A percentile compares a stretch with the other conserved stretches of the same genome.
These are phyloP conservation scores for Balaeniceps rex DNA, from an alignment of 2,113 vertebrate genomes.

Conservation along the genomic window DNA sequence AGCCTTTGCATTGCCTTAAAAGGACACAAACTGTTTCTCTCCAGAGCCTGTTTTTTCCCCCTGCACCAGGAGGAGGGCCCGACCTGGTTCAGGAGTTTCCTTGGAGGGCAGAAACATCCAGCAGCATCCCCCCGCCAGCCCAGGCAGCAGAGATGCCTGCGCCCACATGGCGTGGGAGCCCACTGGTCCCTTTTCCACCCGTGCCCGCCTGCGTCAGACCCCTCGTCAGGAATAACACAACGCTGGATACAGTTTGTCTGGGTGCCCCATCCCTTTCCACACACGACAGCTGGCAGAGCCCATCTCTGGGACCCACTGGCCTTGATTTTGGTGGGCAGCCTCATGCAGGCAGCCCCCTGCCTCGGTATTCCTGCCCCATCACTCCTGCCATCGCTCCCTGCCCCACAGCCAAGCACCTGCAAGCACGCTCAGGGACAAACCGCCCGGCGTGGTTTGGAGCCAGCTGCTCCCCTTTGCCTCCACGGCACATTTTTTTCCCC, in stretches of 20 bases:
- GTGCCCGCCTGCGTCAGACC: neutral
- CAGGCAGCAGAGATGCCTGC: neutral
- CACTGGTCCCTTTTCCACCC: neutral
- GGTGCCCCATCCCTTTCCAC: neutral
- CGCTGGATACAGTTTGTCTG: neutral
- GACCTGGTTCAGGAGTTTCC: neutral
- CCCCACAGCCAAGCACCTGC: neutral
- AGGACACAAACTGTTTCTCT: conserved; percentile 46
- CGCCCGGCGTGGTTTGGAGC: neutral
- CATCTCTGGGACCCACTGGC: neutral
- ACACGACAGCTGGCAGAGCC: neutral
- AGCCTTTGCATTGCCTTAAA: conserved; percentile 67
- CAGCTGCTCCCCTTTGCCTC: neutral
- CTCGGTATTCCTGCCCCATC: neutral
- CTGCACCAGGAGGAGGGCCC: neutral
- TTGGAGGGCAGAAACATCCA: neutral
- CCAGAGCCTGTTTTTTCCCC: neutral
- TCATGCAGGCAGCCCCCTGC: neutral
- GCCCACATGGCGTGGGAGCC: rapidly evolving
- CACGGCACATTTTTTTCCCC: neutral
- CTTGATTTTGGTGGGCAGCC: neutral
- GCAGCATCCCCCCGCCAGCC: neutral
- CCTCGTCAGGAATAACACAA: rapidly evolving
- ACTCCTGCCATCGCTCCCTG: neutral
- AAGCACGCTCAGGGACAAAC: neutral